phyloP scores from a whole-genome alignment of 53 echinoderm and acorn worm species.

The Arbacia lixula region DNA sequence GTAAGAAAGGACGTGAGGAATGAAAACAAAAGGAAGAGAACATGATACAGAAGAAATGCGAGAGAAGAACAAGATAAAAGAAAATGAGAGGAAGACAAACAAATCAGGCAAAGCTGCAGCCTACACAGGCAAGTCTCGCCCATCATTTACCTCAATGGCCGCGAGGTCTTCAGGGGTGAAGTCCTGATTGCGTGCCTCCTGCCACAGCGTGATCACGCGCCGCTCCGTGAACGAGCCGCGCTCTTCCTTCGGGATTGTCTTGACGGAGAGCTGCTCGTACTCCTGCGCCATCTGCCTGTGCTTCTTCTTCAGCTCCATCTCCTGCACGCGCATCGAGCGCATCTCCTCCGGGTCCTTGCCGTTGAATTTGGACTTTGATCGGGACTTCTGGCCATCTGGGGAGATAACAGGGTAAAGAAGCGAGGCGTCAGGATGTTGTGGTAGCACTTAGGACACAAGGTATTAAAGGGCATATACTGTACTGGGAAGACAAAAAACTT shows the following conservation, averaged over 20 bases:
- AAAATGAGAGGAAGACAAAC: too few species aligned
- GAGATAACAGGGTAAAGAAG: too few species aligned
- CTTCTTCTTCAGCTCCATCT: slow-evolving; percentile 89
- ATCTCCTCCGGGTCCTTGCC: slow-evolving; percentile 32
- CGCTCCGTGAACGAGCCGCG: slow-evolving; percentile 81
- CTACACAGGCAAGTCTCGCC: too few species aligned
- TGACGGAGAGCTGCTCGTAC: slow-evolving; percentile 75
- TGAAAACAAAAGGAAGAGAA: too few species aligned
- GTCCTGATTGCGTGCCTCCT: slow-evolving; percentile 78
- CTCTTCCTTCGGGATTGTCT: slow-evolving; percentile 78
- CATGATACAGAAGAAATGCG: neutral
- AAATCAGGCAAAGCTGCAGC: too few species aligned
- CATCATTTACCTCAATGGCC: slow-evolving; percentile 63
- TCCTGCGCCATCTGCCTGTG: slow-evolving; percentile 77
- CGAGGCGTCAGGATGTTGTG: too few species aligned
- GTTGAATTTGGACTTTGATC: neutral
- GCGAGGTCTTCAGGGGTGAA: slow-evolving; percentile 83
- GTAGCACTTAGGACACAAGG: too few species aligned
- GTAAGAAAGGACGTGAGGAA: too few species aligned
- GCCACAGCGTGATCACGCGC: slow-evolving; percentile 83
- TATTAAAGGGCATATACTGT: too few species aligned
- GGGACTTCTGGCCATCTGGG: neutral
- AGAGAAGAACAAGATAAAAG: neutral
- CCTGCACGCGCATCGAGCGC: slow-evolving; percentile 58
- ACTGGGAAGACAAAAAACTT: too few species aligned